Conservation (phyloP, 2,797 vertebrate species). For the Helostoma temminkii region DNA sequence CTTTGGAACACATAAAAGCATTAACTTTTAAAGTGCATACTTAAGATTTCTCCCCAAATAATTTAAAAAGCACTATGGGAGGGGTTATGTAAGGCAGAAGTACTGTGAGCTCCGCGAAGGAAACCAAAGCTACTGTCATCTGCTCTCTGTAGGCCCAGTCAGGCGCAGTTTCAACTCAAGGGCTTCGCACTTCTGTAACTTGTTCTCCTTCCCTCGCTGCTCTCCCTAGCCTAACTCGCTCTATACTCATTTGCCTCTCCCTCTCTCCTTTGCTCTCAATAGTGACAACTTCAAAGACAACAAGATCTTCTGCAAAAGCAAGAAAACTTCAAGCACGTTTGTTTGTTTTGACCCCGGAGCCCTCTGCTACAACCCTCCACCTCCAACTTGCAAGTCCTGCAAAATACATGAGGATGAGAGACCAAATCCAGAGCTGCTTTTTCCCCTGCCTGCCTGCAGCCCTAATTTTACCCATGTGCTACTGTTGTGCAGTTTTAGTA, state of each 20-base stretch:
- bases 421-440: constrained; percentile 34
- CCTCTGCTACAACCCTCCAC: constrained; percentile 53
- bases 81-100: constrained; percentile 83
- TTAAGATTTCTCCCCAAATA: constrained; percentile 81
- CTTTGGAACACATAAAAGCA: constrained; percentile 77
- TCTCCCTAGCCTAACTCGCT: constrained; percentile 63
- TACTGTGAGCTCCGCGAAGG: constrained; percentile 72
- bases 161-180: constrained; percentile 79
- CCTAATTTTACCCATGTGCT: constrained; percentile 30
- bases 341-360: constrained; percentile 78
- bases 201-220: constrained; percentile 69
- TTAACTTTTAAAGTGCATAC: constrained; percentile 83
- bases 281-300: constrained; percentile 74
- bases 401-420: constrained; percentile 64
- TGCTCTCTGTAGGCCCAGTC: constrained; percentile 79
- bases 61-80: constrained; percentile 80
- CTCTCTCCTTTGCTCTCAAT: constrained; percentile 66
- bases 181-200: constrained; percentile 78
- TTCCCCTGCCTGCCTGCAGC: constrained; percentile 13
- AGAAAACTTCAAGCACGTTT: constrained; percentile 64
- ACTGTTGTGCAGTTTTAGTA: constrained; percentile 43
- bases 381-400: constrained; percentile 53
- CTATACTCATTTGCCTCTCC: constrained; percentile 61
- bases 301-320: constrained; percentile 75
- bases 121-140: constrained; percentile 81